Evolutionary conservation across 2,113 vertebrate species (phyloP), one percentile per base, ranked within the genome.

Genomic region (Esox niger): DNA sequence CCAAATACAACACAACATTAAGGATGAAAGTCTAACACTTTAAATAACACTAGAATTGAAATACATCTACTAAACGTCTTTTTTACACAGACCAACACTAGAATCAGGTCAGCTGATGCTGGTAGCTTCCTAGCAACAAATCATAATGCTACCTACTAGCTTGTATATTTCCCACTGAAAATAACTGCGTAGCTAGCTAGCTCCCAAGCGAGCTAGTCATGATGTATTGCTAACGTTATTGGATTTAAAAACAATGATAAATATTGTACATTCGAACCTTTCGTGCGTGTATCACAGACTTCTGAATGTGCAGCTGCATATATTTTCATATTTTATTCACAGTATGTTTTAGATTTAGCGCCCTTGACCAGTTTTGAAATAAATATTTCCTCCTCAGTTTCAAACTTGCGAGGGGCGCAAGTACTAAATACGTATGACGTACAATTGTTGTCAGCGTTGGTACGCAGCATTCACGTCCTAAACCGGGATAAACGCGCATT

Each of bases 341-440:
- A 69, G 57, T 76, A 87, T 87, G 76, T 91, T 91, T 86, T 89
- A 88, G 87, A 91, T 91, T 91, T 90, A 90, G 87, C 89, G 89
- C 83, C 84, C 79, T 87, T 89, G 75, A 85, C 87, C 84, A 84
- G 70, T 84, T 86, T 83, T 86, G 87, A 88, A 87, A 88, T 88
- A 87, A 81, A 88, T 80, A 87, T 84, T 87, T 83, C 80, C 84
- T 81, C 79, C 79, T 88, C 80, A 83, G 86, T 79, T 84, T 84
- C 76, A 79, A 81, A 79, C 76, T 80, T 78, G 72, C 68, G 69
- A 66, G 74, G 35, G 47, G 47, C 47, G 47, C 47, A 52, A 52
- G 47, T 52, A 43, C 38, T 4, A 17, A 43, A n/a, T n/a, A n/a
- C 47, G 78, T 67, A 66, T 58, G 66, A 64, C 78, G 73, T 61